Evolutionary conservation across 2,888 invertebrate genomes (phyloP), one percentile per base, ranked within the genome.

Genomic region (Cataglyphis livida): DNA sequence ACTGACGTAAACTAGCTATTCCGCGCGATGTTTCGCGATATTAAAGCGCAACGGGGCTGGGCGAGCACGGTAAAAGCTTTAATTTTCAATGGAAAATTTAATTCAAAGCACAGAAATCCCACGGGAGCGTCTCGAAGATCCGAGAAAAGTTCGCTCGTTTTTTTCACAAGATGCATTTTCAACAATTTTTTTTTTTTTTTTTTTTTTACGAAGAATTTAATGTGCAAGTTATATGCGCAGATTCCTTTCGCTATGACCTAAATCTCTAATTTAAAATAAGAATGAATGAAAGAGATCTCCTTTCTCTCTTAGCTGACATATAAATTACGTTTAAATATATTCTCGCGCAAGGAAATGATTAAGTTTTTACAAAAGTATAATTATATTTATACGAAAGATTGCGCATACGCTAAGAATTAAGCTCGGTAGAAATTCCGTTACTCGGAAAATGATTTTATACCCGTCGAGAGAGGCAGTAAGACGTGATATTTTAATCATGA

Each of bases 1-100:
- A 59, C 78, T 21, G 70, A 78, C 57, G 78, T 78, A 70, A 78
- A 78, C 70, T 78, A 78, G 57, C 70, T 70, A 78, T 78, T 70
- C 38, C 78, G 59, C 70, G 70, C 44, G 68, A 68, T 78, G 78
- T 70, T 70, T 59, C 59, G 59, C 70, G 78, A 78, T 78, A 78
- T 78, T 78, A 78, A 78, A 78, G 44, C 54, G 41, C 44, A 59
- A 57, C 44, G 51, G 51, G n/a, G 51, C 44, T 32, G 70, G 59
- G 4, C 32, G 35, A 28, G 51, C n/a, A 32, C 51, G 48, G 81
- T 61, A 73, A 73, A 54, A 73, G 59, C 59, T 81, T 59, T 65
- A 83, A 81, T 83, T 83, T 81, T 73, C 71, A 61, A 32, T 18
- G 41, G 51, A 41, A 51, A 10, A 66, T 73, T 61, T 84, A 76